These are phyloP conservation scores for Nerophis lumbriciformis DNA, from an alignment of 2,113 vertebrate genomes.

Conservation along the genomic window DNA sequence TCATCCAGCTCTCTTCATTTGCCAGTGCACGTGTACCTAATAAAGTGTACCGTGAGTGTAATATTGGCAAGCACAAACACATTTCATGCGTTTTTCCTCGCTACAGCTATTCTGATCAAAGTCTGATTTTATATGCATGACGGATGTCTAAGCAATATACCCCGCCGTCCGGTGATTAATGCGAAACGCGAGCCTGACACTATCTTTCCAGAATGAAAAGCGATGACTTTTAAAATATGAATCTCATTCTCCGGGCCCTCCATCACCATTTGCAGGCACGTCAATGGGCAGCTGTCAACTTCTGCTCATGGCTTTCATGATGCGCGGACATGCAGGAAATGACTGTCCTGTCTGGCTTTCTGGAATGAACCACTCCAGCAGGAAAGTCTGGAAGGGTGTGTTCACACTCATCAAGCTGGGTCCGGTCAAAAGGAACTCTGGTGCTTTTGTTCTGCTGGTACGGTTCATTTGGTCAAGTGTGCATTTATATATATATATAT, in stretches of 20 bases:
- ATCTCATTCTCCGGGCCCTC: constrained; percentile 36
- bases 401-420: too few species aligned
- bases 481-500: too few species aligned
- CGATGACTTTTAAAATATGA: constrained; percentile 55
- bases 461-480: too few species aligned
- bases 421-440: too few species aligned
- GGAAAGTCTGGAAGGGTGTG: too few species aligned
- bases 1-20: background rate
- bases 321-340: constrained; percentile 52
- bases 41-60: constrained; percentile 51
- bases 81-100: constrained; percentile 18
- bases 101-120: constrained; percentile 37
- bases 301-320: constrained; percentile 65
- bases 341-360: constrained; percentile 45
- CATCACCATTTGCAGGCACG: constrained; percentile 31
- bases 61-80: constrained; percentile 4
- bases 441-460: too few species aligned
- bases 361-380: background rate
- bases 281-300: constrained; percentile 51
- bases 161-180: constrained; percentile 52
- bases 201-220: constrained; percentile 40
- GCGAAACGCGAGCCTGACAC: constrained; percentile 46
- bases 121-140: constrained; percentile 45
- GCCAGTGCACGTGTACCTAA: constrained; percentile 23
- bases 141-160: constrained; percentile 45